A percentile compares a stretch with the other conserved stretches of the same genome.
Evolutionary conservation across 2,797 vertebrate species (phyloP).

Genomic region (Varecia variegata): DNA sequence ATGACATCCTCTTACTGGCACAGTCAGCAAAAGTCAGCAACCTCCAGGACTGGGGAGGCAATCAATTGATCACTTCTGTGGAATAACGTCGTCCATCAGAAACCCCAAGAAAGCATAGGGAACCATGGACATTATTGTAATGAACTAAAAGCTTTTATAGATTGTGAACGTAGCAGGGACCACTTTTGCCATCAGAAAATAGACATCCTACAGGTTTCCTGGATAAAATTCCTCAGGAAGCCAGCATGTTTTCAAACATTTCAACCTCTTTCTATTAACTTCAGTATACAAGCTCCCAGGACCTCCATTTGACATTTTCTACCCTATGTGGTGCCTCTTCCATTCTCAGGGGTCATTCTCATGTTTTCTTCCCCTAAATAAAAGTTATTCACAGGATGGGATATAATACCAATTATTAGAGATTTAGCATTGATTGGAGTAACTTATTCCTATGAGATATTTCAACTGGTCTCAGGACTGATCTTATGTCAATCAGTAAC

Average conservation of each 20-base stretch:
- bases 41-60: neutral
- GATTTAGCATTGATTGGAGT: neutral
- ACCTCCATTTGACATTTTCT: neutral
- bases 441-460: neutral
- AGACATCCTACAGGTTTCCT: neutral
- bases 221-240: neutral
- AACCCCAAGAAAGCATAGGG: neutral
- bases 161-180: neutral
- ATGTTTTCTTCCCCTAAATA: neutral
- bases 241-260: neutral
- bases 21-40: rapidly evolving
- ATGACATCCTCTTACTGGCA: neutral
- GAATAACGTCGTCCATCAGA: neutral
- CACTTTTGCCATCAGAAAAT: neutral
- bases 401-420: neutral
- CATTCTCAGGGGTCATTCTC: neutral
- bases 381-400: neutral
- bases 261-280: neutral
- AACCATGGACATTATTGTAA: rapidly evolving
- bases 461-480: neutral
- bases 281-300: neutral
- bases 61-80: no score
- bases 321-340: neutral
- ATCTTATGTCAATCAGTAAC: neutral
- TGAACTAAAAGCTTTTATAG: neutral